A percentile compares a stretch with the other conserved stretches of the same genome.
These are phyloP conservation scores for Muscicapa comitata DNA, from an alignment of 2,797 vertebrate species.

Conservation along the genomic window DNA sequence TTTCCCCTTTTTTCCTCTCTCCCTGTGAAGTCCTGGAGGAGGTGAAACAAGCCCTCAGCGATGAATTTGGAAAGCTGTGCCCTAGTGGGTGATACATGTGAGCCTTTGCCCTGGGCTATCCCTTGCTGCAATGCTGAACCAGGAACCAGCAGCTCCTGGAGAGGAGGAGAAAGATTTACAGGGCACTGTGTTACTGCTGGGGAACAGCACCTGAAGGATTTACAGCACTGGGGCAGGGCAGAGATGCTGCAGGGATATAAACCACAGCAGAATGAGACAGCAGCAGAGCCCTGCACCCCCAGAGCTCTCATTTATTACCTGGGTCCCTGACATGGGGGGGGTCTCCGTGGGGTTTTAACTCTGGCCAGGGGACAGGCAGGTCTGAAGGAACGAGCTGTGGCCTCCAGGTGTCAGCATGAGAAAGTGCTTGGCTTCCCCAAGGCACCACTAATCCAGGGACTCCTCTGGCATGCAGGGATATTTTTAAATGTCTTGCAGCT, in stretches of 20 bases:
- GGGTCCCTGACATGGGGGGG: background rate
- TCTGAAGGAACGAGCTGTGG: constrained; percentile 56
- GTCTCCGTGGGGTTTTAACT: background rate
- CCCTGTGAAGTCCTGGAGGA: background rate
- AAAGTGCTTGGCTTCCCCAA: constrained; percentile 56
- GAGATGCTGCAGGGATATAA: constrained; percentile 38
- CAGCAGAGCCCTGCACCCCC: background rate
- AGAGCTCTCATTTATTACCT: background rate
- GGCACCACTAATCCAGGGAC: constrained; percentile 36
- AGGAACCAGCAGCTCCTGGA: constrained; percentile 43
- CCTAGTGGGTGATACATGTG: background rate
- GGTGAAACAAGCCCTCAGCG: background rate
- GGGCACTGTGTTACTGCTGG: fast-evolving
- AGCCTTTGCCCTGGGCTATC: background rate
- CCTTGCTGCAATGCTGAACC: background rate
- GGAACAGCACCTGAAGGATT: constrained; percentile 29
- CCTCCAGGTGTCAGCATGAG: constrained; percentile 69
- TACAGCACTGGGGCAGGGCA: background rate
- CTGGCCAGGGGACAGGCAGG: background rate
- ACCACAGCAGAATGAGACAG: constrained; percentile 37
- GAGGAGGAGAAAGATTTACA: constrained; percentile 51
- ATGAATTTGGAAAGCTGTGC: background rate
- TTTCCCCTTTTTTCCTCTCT: fast-evolving
- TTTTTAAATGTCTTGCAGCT: constrained; percentile 57
- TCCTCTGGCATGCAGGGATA: constrained; percentile 31